Percentiles rank a stretch among this genome's conserved stretches.
These are phyloP conservation scores for Plumapathes pennacea DNA, from an alignment of 92 coral and sea anemone species.

Conservation along the genomic window DNA sequence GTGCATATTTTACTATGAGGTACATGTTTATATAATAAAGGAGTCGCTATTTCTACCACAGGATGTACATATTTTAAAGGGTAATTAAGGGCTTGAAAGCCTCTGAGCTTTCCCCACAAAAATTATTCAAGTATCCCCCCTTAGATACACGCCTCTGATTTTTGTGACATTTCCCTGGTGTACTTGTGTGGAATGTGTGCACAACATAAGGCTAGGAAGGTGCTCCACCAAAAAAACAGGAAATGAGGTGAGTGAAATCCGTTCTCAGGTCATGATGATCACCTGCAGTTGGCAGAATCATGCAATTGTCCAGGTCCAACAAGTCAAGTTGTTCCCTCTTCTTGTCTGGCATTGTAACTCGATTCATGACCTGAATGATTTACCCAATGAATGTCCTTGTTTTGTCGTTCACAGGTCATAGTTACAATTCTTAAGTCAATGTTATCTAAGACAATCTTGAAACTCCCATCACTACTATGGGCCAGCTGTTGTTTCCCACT, in stretches of 20 bases:
- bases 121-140: too few species aligned
- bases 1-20: too few species aligned
- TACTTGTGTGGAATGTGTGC: conserved; percentile 32
- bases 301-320: conserved; percentile 33
- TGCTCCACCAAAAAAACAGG: conserved; percentile 36
- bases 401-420: conserved; percentile 44
- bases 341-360: conserved; percentile 32
- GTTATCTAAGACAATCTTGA: conserved; percentile 22
- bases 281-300: conserved; percentile 43
- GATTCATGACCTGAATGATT: conserved; percentile 38
- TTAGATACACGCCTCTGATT: too few species aligned
- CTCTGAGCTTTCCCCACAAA: too few species aligned
- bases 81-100: too few species aligned
- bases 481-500: too few species aligned
- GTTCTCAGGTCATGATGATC: conserved; percentile 25
- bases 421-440: conserved; percentile 28
- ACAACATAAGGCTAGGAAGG: conserved; percentile 36
- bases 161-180: conserved; percentile 36
- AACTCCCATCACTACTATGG: neutral
- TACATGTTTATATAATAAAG: too few species aligned
- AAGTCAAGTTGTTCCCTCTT: conserved; percentile 30
- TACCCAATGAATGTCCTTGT: conserved; percentile 57
- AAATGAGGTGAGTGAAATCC: conserved; percentile 32
- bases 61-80: too few species aligned
- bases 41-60: too few species aligned